A percentile compares a stretch with the other conserved stretches of the same genome.
phyloP scores from a whole-genome alignment of 2,888 invertebrate species.

The Iphiclides podalirius region DNA sequence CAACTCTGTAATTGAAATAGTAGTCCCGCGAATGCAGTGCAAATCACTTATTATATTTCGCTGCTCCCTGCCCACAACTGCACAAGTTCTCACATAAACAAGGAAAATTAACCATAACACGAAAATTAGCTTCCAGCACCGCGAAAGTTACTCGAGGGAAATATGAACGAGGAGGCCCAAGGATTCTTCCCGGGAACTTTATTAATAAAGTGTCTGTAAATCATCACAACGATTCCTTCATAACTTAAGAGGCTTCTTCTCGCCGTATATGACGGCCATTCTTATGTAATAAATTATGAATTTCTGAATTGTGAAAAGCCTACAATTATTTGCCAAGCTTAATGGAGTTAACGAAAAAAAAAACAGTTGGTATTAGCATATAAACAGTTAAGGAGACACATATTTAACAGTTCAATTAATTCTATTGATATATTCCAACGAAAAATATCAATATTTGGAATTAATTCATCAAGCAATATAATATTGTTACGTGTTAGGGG shows the following conservation, averaged over 20 bases:
- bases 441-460: too few species aligned
- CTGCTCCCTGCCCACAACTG: slow-evolving; percentile 35
- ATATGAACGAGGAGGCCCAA: slow-evolving; percentile 34
- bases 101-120: slow-evolving; percentile 54
- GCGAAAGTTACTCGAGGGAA: slow-evolving; percentile 36
- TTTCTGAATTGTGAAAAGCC: too few species aligned
- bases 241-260: slow-evolving; percentile 29
- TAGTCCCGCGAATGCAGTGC: slow-evolving; percentile 20
- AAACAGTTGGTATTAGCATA: too few species aligned
- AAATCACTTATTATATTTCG: slow-evolving; percentile 27
- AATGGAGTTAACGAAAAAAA: too few species aligned
- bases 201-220: slow-evolving; percentile 44
- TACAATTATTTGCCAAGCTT: too few species aligned
- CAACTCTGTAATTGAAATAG: slow-evolving; percentile 20
- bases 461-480: too few species aligned
- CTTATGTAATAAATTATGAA: not conserved
- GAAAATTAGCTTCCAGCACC: slow-evolving; percentile 46
- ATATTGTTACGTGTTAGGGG: too few species aligned
- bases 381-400: too few species aligned
- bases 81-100: slow-evolving; percentile 52
- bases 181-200: slow-evolving; percentile 42
- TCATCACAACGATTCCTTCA: slow-evolving; percentile 33
- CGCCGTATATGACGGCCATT: slow-evolving; percentile 26
- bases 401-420: too few species aligned
- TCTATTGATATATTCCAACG: too few species aligned